Base-by-base conservation (phyloP, 2,888 invertebrate species). In the Chymomyza fuscimana region DNA sequence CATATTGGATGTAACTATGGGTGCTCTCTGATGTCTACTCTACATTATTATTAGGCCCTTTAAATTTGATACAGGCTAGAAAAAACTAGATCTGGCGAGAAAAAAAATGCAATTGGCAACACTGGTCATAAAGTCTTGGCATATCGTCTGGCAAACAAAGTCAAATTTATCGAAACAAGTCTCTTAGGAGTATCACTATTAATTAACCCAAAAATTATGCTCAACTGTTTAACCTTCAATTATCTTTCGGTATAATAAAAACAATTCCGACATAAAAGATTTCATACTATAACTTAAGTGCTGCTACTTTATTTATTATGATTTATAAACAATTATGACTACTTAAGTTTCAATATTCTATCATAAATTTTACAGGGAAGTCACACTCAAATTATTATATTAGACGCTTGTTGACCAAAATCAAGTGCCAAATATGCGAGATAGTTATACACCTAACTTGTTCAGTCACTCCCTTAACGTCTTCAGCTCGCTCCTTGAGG, bases 351-450 rank as follows among this genome's bases (percentile, higher is more conserved):
- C 54, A 32, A 54, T 16, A 52, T 36, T 64, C 1, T 19, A 0
- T 46, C 10, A 46, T 46, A 46, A 46, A 46, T 46, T 46, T 12
- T 12, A 46, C 12, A 46, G 40, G 40, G 4, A 46, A 46, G 3
- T 2, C 7, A 12, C 4, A 12, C 40, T 46, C 10, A 12, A 12
- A 46, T 46, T 19, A 25, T 56, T 46, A 56, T 70, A 78, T 80
- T 80, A 79, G 67, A 81, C 82, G 80, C 80, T 81, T 77, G 74
- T 80, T 81, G 79, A 70, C 73, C 77, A 74, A 70, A 54, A 54
- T 73, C 76, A 81, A 72, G 69, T 70, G 67, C 59, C 54, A 54
- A 54, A 54, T 15, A 52, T 52, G 9, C 52, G 52, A 52, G 9
- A 51, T 16, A 52, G 10, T 52, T 5, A 46, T 46, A 46, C 40